phyloP scores from a whole-genome alignment of 35 echinoderm and acorn worm species.

The Ophiothrix spiculata region DNA sequence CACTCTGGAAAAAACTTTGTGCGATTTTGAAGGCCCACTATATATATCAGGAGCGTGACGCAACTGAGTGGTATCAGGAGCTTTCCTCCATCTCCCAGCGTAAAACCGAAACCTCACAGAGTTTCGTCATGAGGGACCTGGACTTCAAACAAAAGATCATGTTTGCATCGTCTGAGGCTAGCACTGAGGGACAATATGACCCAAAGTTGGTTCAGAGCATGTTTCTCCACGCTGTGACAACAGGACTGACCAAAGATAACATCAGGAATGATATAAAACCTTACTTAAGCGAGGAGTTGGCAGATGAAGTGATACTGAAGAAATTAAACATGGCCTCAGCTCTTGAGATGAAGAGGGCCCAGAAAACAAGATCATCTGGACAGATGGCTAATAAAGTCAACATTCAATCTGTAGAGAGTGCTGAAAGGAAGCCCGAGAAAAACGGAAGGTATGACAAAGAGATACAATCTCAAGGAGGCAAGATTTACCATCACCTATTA shows the following conservation, averaged over 20 bases:
- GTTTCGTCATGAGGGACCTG: conserved; percentile 43
- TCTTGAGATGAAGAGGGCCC: background rate
- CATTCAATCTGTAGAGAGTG: too few relatives aligned
- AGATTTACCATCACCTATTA: too few relatives aligned
- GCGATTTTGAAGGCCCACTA: conserved; percentile 45
- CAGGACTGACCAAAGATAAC: conserved; percentile 8
- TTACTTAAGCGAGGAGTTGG: background rate
- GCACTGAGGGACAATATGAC: conserved; percentile 4
- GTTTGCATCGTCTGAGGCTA: conserved; percentile 56
- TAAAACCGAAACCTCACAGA: conserved; percentile 27
- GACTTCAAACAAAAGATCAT: conserved; percentile 51
- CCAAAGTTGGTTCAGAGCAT: background rate
- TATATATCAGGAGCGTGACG: conserved; percentile 36
- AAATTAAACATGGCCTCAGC: background rate
- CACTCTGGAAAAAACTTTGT: background rate
- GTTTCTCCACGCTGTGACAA: conserved; percentile 22
- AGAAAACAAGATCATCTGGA: too few relatives aligned
- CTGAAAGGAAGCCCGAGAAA: too few relatives aligned
- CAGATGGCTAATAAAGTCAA: too few relatives aligned
- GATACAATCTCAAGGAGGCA: too few relatives aligned
- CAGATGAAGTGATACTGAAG: background rate
- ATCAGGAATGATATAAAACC: conserved; percentile 22
- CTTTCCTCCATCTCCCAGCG: background rate
- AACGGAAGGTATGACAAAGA: too few relatives aligned
- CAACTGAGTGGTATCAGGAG: conserved; percentile 41